These are phyloP conservation scores for Morpho helenor DNA, from an alignment of 2,888 invertebrate species.

Conservation along the genomic window DNA sequence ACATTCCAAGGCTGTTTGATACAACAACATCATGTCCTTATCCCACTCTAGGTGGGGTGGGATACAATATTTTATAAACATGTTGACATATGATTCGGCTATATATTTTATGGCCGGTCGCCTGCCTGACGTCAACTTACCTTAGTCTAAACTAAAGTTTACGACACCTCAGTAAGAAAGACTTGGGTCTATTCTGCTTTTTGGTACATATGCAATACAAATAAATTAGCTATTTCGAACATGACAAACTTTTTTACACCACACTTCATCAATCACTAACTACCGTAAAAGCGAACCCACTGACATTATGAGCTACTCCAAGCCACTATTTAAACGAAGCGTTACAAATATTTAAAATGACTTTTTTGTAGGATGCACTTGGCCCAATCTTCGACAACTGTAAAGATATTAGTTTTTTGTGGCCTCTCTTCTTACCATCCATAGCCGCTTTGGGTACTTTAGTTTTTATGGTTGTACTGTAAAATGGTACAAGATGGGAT, in stretches of 20 bases:
- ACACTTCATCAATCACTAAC: neutral
- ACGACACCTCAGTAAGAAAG: too few relatives aligned
- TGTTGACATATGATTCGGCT: too few relatives aligned
- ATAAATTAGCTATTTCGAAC: neutral
- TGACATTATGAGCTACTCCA: slow-evolving; percentile 4
- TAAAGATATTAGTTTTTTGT: slow-evolving; percentile 7
- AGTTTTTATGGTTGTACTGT: slow-evolving; percentile 13
- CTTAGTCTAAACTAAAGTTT: too few relatives aligned
- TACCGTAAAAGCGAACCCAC: neutral
- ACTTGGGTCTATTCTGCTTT: too few relatives aligned
- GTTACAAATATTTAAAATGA: slow-evolving; percentile 5
- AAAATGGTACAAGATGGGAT: slow-evolving; percentile 5
- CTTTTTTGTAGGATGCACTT: slow-evolving; percentile 1
- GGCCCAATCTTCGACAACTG: neutral
- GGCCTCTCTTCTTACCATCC: slow-evolving; percentile 3
- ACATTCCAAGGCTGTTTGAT: too few relatives aligned
- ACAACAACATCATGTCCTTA: too few relatives aligned
- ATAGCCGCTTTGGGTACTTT: slow-evolving; percentile 5
- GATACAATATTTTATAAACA: too few relatives aligned
- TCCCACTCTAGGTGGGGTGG: too few relatives aligned
- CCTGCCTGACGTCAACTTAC: too few relatives aligned
- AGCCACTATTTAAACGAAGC: slow-evolving; percentile 3
- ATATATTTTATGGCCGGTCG: too few relatives aligned
- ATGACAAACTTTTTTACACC: neutral
- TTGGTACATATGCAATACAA: too few relatives aligned